These are phyloP conservation scores for Onychomys arenicola DNA, from an alignment of 2,797 vertebrate genomes.

Conservation along the genomic window DNA sequence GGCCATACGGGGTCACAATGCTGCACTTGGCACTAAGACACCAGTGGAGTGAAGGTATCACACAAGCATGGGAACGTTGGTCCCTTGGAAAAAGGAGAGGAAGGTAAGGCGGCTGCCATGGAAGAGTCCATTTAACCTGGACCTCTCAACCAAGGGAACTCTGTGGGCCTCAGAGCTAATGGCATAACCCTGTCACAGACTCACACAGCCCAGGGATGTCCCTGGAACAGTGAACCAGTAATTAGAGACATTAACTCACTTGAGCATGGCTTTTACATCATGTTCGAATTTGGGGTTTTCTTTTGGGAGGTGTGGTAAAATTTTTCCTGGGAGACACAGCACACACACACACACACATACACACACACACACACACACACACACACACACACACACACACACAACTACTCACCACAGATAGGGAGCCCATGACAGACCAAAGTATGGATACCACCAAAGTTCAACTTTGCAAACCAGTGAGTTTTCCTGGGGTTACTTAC, in stretches of 20 bases:
- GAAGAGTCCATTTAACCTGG: background rate
- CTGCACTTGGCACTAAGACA: background rate
- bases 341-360: too few relatives aligned
- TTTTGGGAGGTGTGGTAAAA: background rate
- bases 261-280: background rate
- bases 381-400: too few relatives aligned
- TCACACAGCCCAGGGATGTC: background rate
- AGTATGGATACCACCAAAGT: background rate
- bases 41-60: background rate
- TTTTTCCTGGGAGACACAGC: background rate
- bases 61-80: conserved; percentile 53
- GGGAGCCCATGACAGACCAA: background rate
- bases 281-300: background rate
- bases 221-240: background rate
- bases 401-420: background rate
- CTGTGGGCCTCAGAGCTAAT: background rate
- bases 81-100: conserved; percentile 72
- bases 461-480: background rate
- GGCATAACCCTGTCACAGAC: too few relatives aligned
- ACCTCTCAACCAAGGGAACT: background rate
- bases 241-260: background rate
- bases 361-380: too few relatives aligned
- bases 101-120: background rate
- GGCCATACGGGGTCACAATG: background rate
- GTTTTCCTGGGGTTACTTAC: background rate